phyloP scores from a whole-genome alignment of 2,113 vertebrate genomes.

The Gopherus flavomarginatus region DNA sequence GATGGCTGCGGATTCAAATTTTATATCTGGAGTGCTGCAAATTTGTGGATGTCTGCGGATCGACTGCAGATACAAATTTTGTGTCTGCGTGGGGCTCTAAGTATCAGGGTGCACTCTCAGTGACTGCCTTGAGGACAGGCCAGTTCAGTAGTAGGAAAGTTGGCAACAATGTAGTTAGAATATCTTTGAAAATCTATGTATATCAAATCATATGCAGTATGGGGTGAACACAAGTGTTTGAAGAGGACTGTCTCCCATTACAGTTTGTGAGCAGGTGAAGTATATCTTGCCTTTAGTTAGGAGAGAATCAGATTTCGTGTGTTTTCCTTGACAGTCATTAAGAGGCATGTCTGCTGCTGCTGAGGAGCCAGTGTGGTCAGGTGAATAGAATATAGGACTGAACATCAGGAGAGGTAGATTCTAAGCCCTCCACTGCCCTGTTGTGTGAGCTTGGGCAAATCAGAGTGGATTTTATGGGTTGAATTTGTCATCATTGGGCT shows the following conservation, averaged over 20 bases:
- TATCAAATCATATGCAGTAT: rapidly evolving
- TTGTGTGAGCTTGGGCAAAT: neutral
- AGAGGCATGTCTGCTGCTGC: rapidly evolving
- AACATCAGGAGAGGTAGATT: neutral
- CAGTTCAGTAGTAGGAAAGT: neutral
- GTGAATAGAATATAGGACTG: neutral
- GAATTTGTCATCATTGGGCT: neutral
- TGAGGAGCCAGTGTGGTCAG: rapidly evolving
- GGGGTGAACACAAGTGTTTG: rapidly evolving
- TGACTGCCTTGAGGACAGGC: neutral
- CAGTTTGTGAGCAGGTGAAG: neutral
- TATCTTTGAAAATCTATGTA: neutral
- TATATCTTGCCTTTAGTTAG: rapidly evolving
- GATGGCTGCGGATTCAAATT: too few relatives aligned
- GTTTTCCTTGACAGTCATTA: rapidly evolving
- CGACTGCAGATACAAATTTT: too few relatives aligned
- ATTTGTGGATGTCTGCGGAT: too few relatives aligned
- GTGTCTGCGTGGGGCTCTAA: too few relatives aligned
- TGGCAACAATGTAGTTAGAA: neutral
- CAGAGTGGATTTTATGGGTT: neutral
- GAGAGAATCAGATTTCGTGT: neutral
- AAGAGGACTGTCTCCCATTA: neutral
- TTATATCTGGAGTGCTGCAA: too few relatives aligned
- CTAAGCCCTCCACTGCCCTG: neutral
- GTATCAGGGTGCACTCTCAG: rapidly evolving